phyloP scores from a whole-genome alignment of 2,113 vertebrate genomes.

The Microcebus lehilahytsara region DNA sequence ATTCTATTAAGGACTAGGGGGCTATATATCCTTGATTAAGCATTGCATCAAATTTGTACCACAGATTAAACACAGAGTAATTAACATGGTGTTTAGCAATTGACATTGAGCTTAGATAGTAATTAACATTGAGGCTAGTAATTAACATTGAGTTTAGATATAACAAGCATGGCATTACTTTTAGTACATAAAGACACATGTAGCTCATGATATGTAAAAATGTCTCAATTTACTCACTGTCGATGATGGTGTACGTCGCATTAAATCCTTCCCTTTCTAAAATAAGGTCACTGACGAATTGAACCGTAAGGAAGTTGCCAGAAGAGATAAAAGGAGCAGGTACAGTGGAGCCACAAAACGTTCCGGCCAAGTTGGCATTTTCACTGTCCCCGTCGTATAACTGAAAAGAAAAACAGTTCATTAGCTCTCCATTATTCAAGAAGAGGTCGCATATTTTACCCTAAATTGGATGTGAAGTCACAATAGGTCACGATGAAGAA shows the following conservation, averaged over 20 bases:
- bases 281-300: slow-evolving; percentile 85
- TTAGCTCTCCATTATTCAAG: neutral
- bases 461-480: neutral
- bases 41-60: neutral
- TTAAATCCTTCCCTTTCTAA: slow-evolving; percentile 89
- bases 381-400: slow-evolving; percentile 90
- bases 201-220: slow-evolving; percentile 7
- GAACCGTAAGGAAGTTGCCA: slow-evolving; percentile 89
- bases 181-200: neutral
- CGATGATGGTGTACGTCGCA: slow-evolving; percentile 86
- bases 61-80: neutral
- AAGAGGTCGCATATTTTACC: neutral
- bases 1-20: neutral
- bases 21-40: neutral
- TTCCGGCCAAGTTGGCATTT: slow-evolving; percentile 86
- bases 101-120: neutral
- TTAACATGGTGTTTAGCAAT: neutral
- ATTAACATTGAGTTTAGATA: neutral
- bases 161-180: neutral
- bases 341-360: slow-evolving; percentile 86
- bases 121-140: neutral
- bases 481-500: neutral
- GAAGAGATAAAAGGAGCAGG: slow-evolving; percentile 89
- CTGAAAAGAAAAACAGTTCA: slow-evolving; percentile 79
- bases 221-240: slow-evolving; percentile 86